phyloP scores from a whole-genome alignment of 2,888 invertebrate species.

The Chouioia cunea region DNA sequence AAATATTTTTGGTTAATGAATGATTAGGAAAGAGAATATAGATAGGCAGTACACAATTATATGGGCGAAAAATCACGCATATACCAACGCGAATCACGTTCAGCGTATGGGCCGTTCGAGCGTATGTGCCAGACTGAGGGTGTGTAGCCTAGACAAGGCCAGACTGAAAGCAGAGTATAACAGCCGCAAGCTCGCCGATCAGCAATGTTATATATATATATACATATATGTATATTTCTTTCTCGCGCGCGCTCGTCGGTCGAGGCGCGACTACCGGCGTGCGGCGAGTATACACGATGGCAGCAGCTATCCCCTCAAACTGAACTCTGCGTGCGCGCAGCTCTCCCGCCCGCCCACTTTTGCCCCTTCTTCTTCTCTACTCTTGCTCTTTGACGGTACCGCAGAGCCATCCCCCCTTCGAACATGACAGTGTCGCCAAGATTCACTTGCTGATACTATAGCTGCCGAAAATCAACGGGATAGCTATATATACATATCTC shows the following conservation, averaged over 20 bases:
- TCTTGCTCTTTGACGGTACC: slow-evolving; percentile 12
- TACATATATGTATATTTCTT: too few relatives aligned
- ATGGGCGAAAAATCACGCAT: too few relatives aligned
- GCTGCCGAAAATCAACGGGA: slow-evolving; percentile 27
- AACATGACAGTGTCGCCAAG: not conserved
- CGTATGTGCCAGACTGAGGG: slow-evolving; percentile 26
- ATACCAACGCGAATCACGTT: too few relatives aligned
- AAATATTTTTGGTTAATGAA: too few relatives aligned
- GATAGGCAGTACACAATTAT: too few relatives aligned
- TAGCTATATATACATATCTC: not conserved
- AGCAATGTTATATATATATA: too few relatives aligned
- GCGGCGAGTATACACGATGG: not conserved
- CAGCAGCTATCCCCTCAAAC: too few relatives aligned
- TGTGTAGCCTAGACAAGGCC: not conserved
- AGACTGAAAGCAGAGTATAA: too few relatives aligned
- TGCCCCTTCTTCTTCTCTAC: slow-evolving; percentile 16
- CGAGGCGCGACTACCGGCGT: slow-evolving; percentile 4
- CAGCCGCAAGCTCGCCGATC: too few relatives aligned
- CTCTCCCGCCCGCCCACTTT: slow-evolving; percentile 56
- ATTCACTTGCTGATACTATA: slow-evolving; percentile 5
- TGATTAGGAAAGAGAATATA: too few relatives aligned
- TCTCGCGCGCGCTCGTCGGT: slow-evolving; percentile 13
- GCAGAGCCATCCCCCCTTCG: slow-evolving; percentile 21
- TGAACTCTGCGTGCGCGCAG: slow-evolving; percentile 54
- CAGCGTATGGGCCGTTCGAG: slow-evolving; percentile 20